phyloP scores from a whole-genome alignment of 2,797 vertebrate species.

The Margarornis squamiger region DNA sequence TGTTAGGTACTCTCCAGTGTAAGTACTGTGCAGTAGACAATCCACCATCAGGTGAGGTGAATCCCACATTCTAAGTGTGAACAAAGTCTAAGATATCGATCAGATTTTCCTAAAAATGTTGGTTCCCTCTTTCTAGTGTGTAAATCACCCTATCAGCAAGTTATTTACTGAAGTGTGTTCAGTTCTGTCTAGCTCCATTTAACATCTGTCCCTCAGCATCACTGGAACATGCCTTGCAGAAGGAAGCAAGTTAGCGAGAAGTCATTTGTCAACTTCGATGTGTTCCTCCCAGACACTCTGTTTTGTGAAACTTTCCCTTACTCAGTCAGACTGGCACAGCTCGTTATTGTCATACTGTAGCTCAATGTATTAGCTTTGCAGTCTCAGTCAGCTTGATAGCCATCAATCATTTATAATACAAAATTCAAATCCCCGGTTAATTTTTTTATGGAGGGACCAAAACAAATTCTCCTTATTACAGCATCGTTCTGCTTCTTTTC shows the following conservation, averaged over 20 bases:
- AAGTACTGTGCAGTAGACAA: neutral
- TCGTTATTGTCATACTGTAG: slow-evolving; percentile 10
- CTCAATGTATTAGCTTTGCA: neutral
- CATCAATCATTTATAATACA: neutral
- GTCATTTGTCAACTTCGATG: slow-evolving; percentile 38
- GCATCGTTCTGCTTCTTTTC: neutral
- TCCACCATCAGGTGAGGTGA: neutral
- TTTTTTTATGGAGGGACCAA: neutral
- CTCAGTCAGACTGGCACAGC: slow-evolving; percentile 42
- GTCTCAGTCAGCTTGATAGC: neutral
- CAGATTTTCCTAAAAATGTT: neutral
- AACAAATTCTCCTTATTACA: neutral
- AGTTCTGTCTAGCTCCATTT: slow-evolving; percentile 48
- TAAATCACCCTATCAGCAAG: slow-evolving; percentile 22
- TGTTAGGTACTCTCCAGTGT: neutral
- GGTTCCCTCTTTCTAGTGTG: neutral
- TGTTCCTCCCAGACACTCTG: slow-evolving; percentile 21
- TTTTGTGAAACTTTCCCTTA: slow-evolving; percentile 48
- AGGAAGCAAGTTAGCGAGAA: slow-evolving; percentile 38
- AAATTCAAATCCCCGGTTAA: neutral
- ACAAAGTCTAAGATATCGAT: neutral
- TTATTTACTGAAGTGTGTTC: slow-evolving; percentile 20
- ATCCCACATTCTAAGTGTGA: neutral
- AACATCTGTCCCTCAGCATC: slow-evolving; percentile 57
- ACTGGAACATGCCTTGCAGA: slow-evolving; percentile 40